phyloP scores from a whole-genome alignment of 1,140 invertebrate genomes.

The Drosophila guanche region DNA sequence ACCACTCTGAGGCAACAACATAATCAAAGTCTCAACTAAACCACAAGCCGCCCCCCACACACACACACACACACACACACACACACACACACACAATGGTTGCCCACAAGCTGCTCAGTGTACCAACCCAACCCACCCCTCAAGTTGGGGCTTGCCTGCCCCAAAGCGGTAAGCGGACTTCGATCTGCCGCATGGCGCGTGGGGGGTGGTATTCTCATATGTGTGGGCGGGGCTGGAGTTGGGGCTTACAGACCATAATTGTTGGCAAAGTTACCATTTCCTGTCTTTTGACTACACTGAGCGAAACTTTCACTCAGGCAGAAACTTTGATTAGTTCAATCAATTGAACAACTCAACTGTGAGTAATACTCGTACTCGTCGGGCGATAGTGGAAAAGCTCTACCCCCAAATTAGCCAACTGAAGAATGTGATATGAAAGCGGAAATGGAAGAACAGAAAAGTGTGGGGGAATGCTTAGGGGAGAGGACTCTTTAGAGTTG shows the following conservation, averaged over 20 bases:
- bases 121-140: constrained; percentile 5
- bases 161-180: constrained; percentile 47
- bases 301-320: constrained; percentile 38
- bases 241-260: constrained; percentile 51
- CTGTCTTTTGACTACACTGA: constrained; percentile 47
- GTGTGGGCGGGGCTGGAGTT: neutral
- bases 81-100: too few species aligned
- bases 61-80: too few species aligned
- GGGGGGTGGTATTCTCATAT: neutral
- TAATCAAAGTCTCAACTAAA: constrained; percentile 47
- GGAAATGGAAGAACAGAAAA: too few species aligned
- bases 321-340: constrained; percentile 50
- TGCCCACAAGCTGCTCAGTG: constrained; percentile 2
- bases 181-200: constrained; percentile 34
- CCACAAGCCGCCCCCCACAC: constrained; percentile 1
- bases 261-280: constrained; percentile 70
- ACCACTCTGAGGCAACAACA: constrained; percentile 35
- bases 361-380: constrained; percentile 20
- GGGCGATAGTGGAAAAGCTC: neutral
- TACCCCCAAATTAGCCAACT: constrained; percentile 33
- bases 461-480: too few species aligned
- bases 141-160: constrained; percentile 13
- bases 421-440: constrained; percentile 30
- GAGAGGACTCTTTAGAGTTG: too few species aligned
- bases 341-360: constrained; percentile 37